Base-by-base conservation (phyloP, 2,888 invertebrate genomes). In the Drosophila infuscata region DNA sequence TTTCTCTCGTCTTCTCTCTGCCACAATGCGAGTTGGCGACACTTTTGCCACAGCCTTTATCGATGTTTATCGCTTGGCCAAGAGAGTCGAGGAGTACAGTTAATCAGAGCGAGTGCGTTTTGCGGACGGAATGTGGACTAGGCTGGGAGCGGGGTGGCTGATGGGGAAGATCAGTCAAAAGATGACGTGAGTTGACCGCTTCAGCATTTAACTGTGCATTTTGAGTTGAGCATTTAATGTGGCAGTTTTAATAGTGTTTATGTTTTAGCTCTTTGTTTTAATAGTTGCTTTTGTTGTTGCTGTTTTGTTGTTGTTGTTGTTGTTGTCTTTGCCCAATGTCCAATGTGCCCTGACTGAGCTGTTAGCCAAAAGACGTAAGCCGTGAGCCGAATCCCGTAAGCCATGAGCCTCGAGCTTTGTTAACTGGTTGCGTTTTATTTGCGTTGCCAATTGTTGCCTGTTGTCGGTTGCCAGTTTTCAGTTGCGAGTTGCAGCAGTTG, bases 121-220 rank as follows among this genome's bases (percentile, higher is more conserved):
- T 46, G 25, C 15, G 8, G 46, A 7, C 20, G 25, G 25, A 25
- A 46, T 46, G 25, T 15, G 15, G 8, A 15, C n/a, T 9, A n/a
- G 9, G n/a, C 11, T 43, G 11, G 41, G 6, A 32, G 4, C 9
- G 17, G 38, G 15, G 29, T 32, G 52, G n/a, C 33, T 0, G 25
- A n/a, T n/a, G n/a, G 17, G 12, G 51, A 41, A 17, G n/a, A 3
- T 29, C 33, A 54, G 59, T 8, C 12, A 15, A 52, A 53, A 54
- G 54, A 74, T 74, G 70, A 75, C 65, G 60, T 75, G 62, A 75
- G 35, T 59, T 65, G 61, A 65, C 49, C 60, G 60, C 46, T 61
- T 57, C 75, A 69, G 63, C 69, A 72, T 67, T 82, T 76, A 81
- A 83, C 81, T 78, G 82, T 79, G 65, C 67, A 71, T 80, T 84